Percentiles rank a stretch among this genome's conserved stretches.
phyloP scores from a whole-genome alignment of 2,113 vertebrate species.

The Pachyramphus minor region DNA sequence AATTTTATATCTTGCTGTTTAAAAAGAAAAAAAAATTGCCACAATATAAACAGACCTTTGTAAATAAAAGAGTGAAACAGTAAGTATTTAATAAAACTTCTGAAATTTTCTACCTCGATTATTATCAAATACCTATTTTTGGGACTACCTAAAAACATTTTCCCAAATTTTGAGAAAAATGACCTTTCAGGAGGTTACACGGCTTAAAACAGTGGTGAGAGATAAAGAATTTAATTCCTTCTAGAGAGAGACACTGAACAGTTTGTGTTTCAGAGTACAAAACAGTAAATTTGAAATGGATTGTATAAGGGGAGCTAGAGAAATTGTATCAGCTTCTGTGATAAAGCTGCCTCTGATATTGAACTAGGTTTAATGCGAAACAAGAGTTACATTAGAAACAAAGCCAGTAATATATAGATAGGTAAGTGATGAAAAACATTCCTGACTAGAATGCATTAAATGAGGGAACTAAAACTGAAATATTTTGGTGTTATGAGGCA shows the following conservation, averaged over 20 bases:
- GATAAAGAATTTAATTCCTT: conserved; percentile 21
- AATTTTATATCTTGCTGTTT: background rate
- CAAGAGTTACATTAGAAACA: conserved; percentile 19
- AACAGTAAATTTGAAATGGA: conserved; percentile 36
- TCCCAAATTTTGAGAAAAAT: background rate
- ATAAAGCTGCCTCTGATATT: conserved; percentile 25
- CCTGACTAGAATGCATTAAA: conserved; percentile 16
- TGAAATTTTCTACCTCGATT: background rate
- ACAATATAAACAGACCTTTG: background rate
- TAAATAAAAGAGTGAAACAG: background rate
- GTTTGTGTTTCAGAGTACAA: conserved; percentile 39
- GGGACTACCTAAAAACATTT: background rate
- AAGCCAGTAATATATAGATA: background rate
- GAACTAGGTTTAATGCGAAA: conserved; percentile 35
- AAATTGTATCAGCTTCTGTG: conserved; percentile 21
- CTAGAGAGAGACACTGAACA: background rate
- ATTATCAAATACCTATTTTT: background rate
- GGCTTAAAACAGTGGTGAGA: background rate
- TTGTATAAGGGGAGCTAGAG: background rate
- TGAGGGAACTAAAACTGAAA: background rate
- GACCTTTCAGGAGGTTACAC: conserved; percentile 5
- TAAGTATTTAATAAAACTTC: background rate
- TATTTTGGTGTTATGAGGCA: background rate
- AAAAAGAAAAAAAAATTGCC: background rate
- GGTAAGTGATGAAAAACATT: background rate